Evolutionary conservation across 2,888 invertebrate genomes (phyloP).

Genomic region (Chymomyza caudatula): DNA sequence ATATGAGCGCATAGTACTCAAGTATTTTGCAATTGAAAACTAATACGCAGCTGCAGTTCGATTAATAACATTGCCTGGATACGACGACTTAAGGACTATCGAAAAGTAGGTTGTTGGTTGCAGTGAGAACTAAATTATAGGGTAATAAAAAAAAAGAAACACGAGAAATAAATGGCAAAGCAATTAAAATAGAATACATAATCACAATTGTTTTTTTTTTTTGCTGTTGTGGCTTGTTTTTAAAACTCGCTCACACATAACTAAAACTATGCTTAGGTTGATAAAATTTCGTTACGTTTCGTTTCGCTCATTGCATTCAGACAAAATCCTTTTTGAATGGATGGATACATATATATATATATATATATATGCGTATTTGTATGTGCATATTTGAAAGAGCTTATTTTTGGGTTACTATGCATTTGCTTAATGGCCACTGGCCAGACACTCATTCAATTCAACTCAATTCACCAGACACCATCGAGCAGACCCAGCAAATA

Average conservation of each 20-base stretch:
- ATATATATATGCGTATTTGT: constrained; percentile 16
- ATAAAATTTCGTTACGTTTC: neutral
- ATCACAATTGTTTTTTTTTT: constrained; percentile 53
- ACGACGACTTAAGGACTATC: neutral
- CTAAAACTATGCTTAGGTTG: constrained; percentile 39
- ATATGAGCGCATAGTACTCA: neutral
- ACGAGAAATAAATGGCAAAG: neutral
- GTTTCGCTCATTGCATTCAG: neutral
- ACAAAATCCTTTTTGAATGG: neutral
- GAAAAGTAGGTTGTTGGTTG: neutral
- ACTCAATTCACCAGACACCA: constrained; percentile 13
- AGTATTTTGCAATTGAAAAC: constrained; percentile 34
- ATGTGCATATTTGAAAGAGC: neutral
- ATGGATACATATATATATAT: neutral
- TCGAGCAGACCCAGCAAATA: constrained; percentile 62
- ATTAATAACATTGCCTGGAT: constrained; percentile 5
- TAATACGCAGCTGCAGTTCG: no score
- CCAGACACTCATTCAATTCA: no score
- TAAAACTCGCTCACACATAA: constrained; percentile 47
- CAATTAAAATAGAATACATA: constrained; percentile 41
- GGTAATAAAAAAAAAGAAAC: neutral
- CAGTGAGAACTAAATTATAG: neutral
- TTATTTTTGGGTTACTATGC: neutral
- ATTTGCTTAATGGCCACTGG: neutral
- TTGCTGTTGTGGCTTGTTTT: constrained; percentile 46